Conservation (phyloP, 2,888 invertebrate genomes). For the Sminthurides aquaticus region DNA sequence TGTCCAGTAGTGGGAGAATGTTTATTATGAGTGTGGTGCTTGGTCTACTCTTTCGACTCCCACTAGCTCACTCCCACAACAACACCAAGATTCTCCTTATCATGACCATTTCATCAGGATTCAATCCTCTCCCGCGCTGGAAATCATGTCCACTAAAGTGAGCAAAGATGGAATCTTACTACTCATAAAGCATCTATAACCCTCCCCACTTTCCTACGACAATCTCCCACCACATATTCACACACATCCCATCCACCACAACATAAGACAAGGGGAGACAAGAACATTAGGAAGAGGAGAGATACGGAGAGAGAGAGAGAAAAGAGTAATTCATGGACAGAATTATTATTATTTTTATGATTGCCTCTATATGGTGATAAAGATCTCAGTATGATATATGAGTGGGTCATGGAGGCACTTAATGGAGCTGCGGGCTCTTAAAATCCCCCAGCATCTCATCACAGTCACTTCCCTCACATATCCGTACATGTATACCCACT, state of each 20-base stretch:
- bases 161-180: neutral
- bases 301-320: constrained; percentile 5
- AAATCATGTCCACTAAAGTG: neutral
- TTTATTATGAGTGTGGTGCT: too few species aligned
- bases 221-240: neutral
- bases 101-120: neutral
- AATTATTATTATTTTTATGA: constrained; percentile 27
- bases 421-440: constrained; percentile 21
- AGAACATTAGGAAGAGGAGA: neutral
- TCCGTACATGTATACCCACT: neutral
- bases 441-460: neutral
- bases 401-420: constrained; percentile 23
- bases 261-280: neutral
- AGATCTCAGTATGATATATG: constrained; percentile 27
- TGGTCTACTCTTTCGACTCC: too few species aligned
- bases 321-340: constrained; percentile 24
- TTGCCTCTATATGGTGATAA: constrained; percentile 25
- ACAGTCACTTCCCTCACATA: neutral
- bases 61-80: too few species aligned
- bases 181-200: neutral
- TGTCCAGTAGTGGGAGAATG: too few species aligned
- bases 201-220: neutral
- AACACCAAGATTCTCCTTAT: too few species aligned
- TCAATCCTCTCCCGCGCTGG: neutral
- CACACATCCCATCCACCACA: neutral